Evolutionary conservation across 2,113 vertebrate genomes (phyloP).

Genomic region (Erinaceus europaeus): DNA sequence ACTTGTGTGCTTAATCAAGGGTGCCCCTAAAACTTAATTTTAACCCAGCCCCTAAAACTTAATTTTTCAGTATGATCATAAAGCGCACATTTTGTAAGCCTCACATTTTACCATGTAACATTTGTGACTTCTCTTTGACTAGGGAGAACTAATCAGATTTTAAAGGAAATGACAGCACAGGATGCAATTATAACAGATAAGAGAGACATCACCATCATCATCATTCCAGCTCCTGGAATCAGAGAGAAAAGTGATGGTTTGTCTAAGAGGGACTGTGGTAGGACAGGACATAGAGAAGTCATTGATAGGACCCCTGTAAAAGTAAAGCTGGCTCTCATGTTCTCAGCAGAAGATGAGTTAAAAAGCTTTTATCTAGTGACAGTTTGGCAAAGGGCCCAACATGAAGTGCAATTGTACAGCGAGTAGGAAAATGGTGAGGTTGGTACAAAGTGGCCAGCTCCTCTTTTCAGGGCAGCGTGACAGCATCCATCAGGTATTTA

Average conservation of each 20-base stretch:
- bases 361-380: background rate
- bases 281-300: background rate
- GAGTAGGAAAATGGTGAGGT: background rate
- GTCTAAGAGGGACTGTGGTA: background rate
- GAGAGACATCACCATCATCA: background rate
- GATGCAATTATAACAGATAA: background rate
- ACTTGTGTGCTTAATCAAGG: background rate
- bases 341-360: background rate
- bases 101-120: slow-evolving; percentile 4
- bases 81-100: slow-evolving; percentile 17
- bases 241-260: background rate
- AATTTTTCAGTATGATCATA: background rate
- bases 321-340: background rate
- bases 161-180: background rate
- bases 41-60: background rate
- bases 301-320: background rate
- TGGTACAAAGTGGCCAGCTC: background rate
- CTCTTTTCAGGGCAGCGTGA: background rate
- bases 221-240: background rate
- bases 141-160: background rate
- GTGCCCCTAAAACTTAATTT: background rate
- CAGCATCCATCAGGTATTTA: background rate
- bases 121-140: background rate
- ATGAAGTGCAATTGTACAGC: background rate
- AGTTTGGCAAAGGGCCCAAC: slow-evolving; percentile 10